A percentile compares a stretch with the other conserved stretches of the same genome.
Conservation (phyloP, 2,888 invertebrate species). For the Torymus auratus region DNA sequence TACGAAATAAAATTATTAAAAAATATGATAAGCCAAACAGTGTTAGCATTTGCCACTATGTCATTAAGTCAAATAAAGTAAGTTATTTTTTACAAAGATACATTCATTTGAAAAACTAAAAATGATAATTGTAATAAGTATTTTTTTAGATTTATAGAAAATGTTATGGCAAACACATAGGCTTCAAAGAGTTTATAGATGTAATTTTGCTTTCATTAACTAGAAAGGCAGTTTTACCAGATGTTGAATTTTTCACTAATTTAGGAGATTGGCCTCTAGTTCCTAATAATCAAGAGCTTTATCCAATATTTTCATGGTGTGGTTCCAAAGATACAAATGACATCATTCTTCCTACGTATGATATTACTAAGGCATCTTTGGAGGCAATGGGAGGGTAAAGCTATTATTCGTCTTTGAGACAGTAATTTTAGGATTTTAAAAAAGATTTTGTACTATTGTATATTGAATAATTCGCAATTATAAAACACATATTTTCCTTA, state of each 20-base stretch:
- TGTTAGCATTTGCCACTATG: conserved; percentile 93
- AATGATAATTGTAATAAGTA: not conserved
- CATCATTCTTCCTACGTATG: conserved; percentile 96
- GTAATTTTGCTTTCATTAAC: conserved; percentile 88
- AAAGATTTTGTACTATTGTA: too few species aligned
- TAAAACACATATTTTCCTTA: conserved; percentile 66
- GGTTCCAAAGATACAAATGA: conserved; percentile 91
- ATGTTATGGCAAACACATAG: conserved; percentile 96
- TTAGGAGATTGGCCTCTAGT: conserved; percentile 97
- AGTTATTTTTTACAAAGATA: conserved; percentile 11
- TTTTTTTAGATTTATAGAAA: conserved; percentile 83
- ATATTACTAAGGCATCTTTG: conserved; percentile 92
- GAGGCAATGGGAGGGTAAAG: conserved; percentile 94
- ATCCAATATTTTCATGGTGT: conserved; percentile 97
- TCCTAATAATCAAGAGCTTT: conserved; percentile 78
- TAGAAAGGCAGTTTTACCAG: conserved; percentile 88
- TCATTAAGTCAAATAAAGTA: conserved; percentile 86
- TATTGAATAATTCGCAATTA: too few species aligned
- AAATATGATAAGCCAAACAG: conserved; percentile 88
- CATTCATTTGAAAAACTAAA: not conserved
- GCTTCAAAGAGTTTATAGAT: conserved; percentile 97
- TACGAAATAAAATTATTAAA: conserved; percentile 82
- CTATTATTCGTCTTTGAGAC: not conserved
- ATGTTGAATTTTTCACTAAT: conserved; percentile 93
- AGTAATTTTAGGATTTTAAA: too few species aligned